These are phyloP conservation scores for Drosophila athabasca DNA, from an alignment of 1,140 invertebrate genomes.

Conservation along the genomic window DNA sequence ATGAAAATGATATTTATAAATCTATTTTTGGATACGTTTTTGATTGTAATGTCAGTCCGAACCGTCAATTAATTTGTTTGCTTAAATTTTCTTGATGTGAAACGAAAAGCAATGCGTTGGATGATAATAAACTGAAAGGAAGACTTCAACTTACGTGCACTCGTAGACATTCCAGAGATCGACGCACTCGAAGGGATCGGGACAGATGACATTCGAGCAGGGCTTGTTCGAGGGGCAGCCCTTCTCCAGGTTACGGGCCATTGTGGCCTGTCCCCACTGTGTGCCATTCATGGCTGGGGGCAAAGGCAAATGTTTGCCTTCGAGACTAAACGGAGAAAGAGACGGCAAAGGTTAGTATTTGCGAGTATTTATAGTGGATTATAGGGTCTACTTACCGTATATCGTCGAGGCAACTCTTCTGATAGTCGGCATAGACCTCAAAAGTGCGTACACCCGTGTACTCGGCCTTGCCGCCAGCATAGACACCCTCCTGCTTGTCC, in stretches of 20 bases:
- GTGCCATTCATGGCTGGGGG: slow-evolving; percentile 96
- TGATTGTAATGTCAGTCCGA: slow-evolving; percentile 45
- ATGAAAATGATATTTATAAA: slow-evolving; percentile 1
- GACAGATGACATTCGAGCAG: slow-evolving; percentile 95
- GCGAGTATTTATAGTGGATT: not conserved
- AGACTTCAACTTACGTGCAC: slow-evolving; percentile 93
- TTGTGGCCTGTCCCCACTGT: slow-evolving; percentile 96
- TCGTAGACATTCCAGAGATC: slow-evolving; percentile 98
- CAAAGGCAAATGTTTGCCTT: slow-evolving; percentile 95
- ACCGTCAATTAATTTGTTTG: slow-evolving; percentile 42
- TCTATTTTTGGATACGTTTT: not conserved
- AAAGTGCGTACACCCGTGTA: slow-evolving; percentile 96
- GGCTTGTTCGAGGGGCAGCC: slow-evolving; percentile 97
- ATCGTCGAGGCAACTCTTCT: slow-evolving; percentile 89
- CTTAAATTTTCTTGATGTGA: slow-evolving; percentile 40
- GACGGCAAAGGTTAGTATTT: not conserved
- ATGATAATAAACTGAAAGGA: slow-evolving; percentile 1
- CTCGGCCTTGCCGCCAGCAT: slow-evolving; percentile 97
- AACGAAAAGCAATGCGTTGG: slow-evolving; percentile 66
- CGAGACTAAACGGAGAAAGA: slow-evolving; percentile 86
- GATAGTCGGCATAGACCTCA: slow-evolving; percentile 97
- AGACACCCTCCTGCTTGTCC: slow-evolving; percentile 97
- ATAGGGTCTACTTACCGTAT: slow-evolving; percentile 85
- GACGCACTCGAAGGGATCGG: slow-evolving; percentile 96
- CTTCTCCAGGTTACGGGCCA: slow-evolving; percentile 94